Conservation (phyloP, 2,113 vertebrate genomes). For the Colistium nudipinnis region DNA sequence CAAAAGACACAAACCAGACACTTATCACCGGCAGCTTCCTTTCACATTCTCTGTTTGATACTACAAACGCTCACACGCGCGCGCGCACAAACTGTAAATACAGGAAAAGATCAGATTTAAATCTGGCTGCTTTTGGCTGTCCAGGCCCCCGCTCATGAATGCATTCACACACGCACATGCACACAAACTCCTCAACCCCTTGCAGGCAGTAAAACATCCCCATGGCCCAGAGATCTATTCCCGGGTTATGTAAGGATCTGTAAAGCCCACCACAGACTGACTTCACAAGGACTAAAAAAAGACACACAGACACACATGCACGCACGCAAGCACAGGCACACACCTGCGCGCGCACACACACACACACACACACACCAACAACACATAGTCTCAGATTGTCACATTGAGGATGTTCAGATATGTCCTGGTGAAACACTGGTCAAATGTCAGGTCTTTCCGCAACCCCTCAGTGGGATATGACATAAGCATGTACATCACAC, state of each 20-base stretch:
- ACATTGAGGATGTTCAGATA: conserved; percentile 1
- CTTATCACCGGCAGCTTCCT: conserved; percentile 42
- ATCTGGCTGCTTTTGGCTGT: conserved; percentile 28
- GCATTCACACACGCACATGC: conserved; percentile 16
- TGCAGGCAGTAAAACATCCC: conserved; percentile 56
- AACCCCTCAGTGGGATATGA: background rate
- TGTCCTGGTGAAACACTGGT: conserved; percentile 1
- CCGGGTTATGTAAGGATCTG: conserved; percentile 69
- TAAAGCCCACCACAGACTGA: conserved; percentile 52
- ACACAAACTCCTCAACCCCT: conserved; percentile 43
- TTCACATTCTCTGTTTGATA: conserved; percentile 38
- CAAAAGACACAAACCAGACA: conserved; percentile 41
- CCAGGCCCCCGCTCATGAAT: conserved; percentile 8
- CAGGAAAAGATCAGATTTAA: conserved; percentile 46
- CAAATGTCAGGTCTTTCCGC: background rate
- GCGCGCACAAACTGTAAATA: background rate
- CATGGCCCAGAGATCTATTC: conserved; percentile 63
- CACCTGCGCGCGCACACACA: background rate
- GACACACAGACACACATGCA: conserved; percentile 13
- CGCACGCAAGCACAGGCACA: background rate
- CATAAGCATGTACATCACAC: conserved; percentile 5
- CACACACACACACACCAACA: background rate
- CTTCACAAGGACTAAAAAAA: conserved; percentile 64
- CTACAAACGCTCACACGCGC: background rate
- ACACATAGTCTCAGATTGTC: background rate